Conservation (phyloP, 1,140 invertebrate genomes). For the Capitella teleta region DNA sequence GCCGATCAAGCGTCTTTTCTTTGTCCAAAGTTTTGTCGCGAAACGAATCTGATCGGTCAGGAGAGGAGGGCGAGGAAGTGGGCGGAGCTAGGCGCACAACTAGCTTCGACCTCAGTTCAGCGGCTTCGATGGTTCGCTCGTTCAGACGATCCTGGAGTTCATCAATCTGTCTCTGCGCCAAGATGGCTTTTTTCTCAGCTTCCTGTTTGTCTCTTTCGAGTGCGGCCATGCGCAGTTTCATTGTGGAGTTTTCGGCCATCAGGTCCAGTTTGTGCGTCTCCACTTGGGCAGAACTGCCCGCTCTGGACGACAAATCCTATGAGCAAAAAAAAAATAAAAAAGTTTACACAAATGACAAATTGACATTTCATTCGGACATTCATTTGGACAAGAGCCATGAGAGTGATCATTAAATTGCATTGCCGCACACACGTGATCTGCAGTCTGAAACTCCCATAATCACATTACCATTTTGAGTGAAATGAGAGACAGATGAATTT, state of each 20-base stretch:
- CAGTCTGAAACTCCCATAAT: no score
- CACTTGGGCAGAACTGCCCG: conserved; percentile 70
- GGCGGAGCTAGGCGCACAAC: conserved; percentile 22
- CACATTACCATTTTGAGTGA: no score
- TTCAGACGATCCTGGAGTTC: conserved; percentile 31
- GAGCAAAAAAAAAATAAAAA: no score
- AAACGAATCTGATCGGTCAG: conserved; percentile 9
- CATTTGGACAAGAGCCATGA: no score
- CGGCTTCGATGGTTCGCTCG: conserved; percentile 33
- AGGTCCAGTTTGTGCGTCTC: conserved; percentile 89
- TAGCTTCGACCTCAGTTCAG: conserved; percentile 28
- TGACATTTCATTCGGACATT: no score
- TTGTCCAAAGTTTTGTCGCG: conserved; percentile 24
- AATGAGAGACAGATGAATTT: no score
- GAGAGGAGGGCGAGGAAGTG: background rate
- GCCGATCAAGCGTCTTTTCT: conserved; percentile 33
- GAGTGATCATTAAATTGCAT: no score
- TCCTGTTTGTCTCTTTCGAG: conserved; percentile 73
- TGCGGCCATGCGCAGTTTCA: conserved; percentile 69
- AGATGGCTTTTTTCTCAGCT: conserved; percentile 46
- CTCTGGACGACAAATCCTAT: no score
- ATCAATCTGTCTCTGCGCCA: conserved; percentile 37
- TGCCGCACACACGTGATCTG: no score
- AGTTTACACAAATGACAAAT: no score
- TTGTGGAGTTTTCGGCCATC: conserved; percentile 75